Evolutionary conservation across 2,113 vertebrate genomes (phyloP), one percentile per base, ranked within the genome.

Genomic region (Leptobrachium leishanense): DNA sequence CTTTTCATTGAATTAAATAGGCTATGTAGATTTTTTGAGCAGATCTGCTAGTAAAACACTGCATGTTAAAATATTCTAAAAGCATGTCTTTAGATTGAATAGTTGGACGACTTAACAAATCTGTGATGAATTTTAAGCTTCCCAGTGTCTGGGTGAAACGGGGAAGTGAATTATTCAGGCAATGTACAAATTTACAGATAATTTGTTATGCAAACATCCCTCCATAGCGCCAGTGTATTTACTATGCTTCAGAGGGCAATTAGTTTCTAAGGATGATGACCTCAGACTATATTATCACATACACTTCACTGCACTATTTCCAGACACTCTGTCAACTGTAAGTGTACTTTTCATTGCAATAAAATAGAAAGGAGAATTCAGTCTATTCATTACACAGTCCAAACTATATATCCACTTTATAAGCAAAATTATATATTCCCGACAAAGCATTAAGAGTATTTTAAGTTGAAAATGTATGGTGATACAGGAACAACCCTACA

Each of bases 141-240:
- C 63, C 50, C 39, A 67, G 77, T 68, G 77, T 74, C 65, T 81
- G 40, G 53, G 74, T 81, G 74, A 74, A 81, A 81, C 71, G 68
- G 71, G 73, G 72, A 66, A 80, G 69, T 80, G 71, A 81, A 81
- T 81, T 74, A 81, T 81, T 81, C 72, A 81, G 55, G 71, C 71
- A 74, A 68, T 74, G 78, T 81, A 74, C 72, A 81, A 68, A 81
- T 81, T 81, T 74, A 81, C 72, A 81, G 78, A 74, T 81, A 81
- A 81, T 81, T 74, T 81, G 78, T 67, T 81, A 74, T 74, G 78
- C 71, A 81, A 81, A 81, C 72, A 74, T 68, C 64, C 68, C 72
- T 74, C 78, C 42, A 81, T 57, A 68, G 71, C 74, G 78, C 64
- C 6, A 68, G 65, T 74, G 78, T 71, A 81, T 81, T 80, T 68